Base-by-base conservation (phyloP, 2,797 vertebrate species). In the Fistularia tabacaria region DNA sequence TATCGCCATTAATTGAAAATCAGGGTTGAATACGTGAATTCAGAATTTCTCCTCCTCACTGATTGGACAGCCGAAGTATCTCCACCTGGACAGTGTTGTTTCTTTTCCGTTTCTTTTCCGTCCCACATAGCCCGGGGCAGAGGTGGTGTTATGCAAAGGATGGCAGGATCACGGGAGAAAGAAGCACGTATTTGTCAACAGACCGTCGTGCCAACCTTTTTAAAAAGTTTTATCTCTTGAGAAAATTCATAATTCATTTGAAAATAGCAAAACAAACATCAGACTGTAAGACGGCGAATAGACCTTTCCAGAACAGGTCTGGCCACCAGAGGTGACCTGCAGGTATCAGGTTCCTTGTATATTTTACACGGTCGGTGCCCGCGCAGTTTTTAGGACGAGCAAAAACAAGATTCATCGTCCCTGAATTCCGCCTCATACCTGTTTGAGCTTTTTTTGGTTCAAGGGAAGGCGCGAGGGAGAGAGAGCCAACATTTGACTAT, bases 401-500 rank as follows among this genome's bases (percentile, higher is more conserved):
- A 62, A 62, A n/a, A 67, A 66, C 40, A 75, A 73, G 47, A 76
- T 58, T 65, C 44, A 41, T 55, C 50, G 71, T 62, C 54, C 60
- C 66, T 8, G 48, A 73, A 50, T 74, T 71, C 57, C 65, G 36
- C 56, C 59, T 50, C 51, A 57, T 74, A 72, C 65, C 64, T 69
- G 54, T 71, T 69, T 69, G 56, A 78, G 57, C 54, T 52, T 67
- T 76, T 62, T 59, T 62, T 59, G 62, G 59, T 71, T 67, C 46
- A 49, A 63, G 11, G 64, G 68, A 73, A n/a, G n/a, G n/a, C n/a
- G n/a, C n/a, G 39, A 3, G 39, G 72, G 13, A 73, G 67, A 80
- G 66, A 48, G 49, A 72, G 78, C 38, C 46, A 67, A 64, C 79
- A 66, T 76, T 82, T 81, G 61, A 80, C 78, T 71, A 72, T 53